Conservation (phyloP, 2,888 invertebrate species). For the Cosmorhoe ocellata region DNA sequence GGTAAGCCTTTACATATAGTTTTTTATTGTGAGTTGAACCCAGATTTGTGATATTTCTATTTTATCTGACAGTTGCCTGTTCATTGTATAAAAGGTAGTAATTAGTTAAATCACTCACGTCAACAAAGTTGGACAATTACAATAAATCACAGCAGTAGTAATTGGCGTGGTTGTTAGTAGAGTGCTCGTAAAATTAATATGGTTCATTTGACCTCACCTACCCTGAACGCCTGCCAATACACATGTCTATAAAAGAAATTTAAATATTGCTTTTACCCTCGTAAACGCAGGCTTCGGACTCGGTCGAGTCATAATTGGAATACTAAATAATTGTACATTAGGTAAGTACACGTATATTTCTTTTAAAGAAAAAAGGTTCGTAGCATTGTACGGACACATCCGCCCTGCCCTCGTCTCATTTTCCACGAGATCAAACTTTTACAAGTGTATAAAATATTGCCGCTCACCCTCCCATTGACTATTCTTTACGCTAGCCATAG, state of each 20-base stretch:
- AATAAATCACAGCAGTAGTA: constrained; percentile 30
- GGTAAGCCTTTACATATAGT: too few species aligned
- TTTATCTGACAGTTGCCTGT: too few species aligned
- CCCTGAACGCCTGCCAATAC: constrained; percentile 34
- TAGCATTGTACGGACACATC: constrained; percentile 11
- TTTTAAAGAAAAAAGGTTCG: constrained; percentile 5
- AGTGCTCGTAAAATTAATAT: constrained; percentile 41
- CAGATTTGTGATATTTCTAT: too few species aligned
- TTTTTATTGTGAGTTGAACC: too few species aligned
- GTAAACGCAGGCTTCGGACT: constrained; percentile 1
- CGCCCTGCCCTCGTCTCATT: constrained; percentile 3
- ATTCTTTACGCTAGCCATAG: constrained; percentile 4
- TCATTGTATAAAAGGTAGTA: too few species aligned
- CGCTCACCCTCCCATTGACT: constrained; percentile 16
- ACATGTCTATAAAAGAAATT: constrained; percentile 36
- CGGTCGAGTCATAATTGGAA: not conserved
- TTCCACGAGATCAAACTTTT: constrained; percentile 8
- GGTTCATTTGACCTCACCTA: constrained; percentile 37
- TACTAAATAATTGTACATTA: not conserved
- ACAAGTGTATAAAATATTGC: constrained; percentile 7
- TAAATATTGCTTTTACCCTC: constrained; percentile 36
- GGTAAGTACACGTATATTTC: too few species aligned
- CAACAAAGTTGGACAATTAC: constrained; percentile 23
- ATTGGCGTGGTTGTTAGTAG: constrained; percentile 26
- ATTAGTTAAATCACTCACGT: not conserved